A percentile compares a stretch with the other conserved stretches of the same genome.
phyloP scores from a whole-genome alignment of 2,888 invertebrate species.

The Hirtodrosophila trivittata region DNA sequence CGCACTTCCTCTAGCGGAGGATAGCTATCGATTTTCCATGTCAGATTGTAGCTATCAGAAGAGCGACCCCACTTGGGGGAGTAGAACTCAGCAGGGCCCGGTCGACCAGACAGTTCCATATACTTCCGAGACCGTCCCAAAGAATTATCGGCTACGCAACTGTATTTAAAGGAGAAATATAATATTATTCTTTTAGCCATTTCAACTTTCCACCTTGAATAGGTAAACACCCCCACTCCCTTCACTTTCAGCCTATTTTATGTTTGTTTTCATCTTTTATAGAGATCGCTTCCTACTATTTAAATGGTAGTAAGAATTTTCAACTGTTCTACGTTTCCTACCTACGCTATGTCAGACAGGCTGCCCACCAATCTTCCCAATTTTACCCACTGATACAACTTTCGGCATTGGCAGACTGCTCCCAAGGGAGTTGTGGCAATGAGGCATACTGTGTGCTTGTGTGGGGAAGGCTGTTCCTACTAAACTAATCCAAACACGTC shows the following conservation, averaged over 20 bases:
- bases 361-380: not conserved
- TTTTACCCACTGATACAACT: slow-evolving; percentile 4
- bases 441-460: slow-evolving; percentile 9
- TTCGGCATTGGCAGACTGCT: slow-evolving; percentile 25
- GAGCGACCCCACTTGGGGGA: slow-evolving; percentile 87
- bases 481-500: slow-evolving; percentile 67
- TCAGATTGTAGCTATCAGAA: slow-evolving; percentile 87
- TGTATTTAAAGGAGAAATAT: too few species aligned
- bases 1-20: slow-evolving; percentile 89
- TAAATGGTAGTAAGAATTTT: slow-evolving; percentile 20
- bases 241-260: not conserved
- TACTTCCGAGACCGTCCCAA: slow-evolving; percentile 88
- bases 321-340: too few species aligned
- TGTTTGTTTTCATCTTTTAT: slow-evolving; percentile 17
- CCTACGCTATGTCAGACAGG: too few species aligned
- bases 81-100: slow-evolving; percentile 88
- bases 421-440: slow-evolving; percentile 29
- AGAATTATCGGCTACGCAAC: slow-evolving; percentile 89
- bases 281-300: slow-evolving; percentile 8
- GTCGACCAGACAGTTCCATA: slow-evolving; percentile 89
- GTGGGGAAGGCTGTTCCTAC: slow-evolving; percentile 21
- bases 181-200: not conserved
- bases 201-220: too few species aligned
- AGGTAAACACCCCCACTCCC: too few species aligned
- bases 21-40: slow-evolving; percentile 90